phyloP scores from a whole-genome alignment of 2,113 vertebrate species.

The Muntiacus muntjak region DNA sequence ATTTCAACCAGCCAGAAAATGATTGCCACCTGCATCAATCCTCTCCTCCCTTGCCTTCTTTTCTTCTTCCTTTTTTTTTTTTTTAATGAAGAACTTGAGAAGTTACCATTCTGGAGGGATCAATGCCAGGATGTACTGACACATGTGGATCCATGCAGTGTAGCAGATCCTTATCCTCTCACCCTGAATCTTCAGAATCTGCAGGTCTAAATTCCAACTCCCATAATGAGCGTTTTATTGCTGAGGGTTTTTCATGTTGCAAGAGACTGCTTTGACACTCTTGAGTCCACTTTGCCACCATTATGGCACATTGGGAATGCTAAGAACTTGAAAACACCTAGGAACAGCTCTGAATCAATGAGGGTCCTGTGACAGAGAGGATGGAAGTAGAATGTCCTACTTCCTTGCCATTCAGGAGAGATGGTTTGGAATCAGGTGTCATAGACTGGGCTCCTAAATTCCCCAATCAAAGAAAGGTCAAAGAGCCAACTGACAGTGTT shows the following conservation, averaged over 20 bases:
- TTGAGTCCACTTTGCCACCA: background rate
- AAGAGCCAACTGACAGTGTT: background rate
- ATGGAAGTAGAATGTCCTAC: background rate
- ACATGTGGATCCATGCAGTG: background rate
- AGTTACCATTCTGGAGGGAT: background rate
- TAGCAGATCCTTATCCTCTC: too few relatives aligned
- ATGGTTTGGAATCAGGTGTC: background rate
- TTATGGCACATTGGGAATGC: background rate
- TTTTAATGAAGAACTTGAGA: background rate
- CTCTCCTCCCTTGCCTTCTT: background rate
- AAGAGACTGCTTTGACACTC: background rate
- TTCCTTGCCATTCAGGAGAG: background rate
- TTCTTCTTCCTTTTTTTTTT: background rate
- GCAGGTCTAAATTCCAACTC: background rate
- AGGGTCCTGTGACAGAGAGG: background rate
- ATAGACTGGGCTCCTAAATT: background rate
- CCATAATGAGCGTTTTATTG: background rate
- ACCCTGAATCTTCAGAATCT: background rate
- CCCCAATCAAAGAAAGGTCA: background rate
- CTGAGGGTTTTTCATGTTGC: background rate
- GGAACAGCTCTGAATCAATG: background rate
- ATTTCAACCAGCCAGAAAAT: background rate
- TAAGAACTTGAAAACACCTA: background rate
- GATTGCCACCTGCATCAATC: background rate
- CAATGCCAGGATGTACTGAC: background rate